These are phyloP conservation scores for Diachasmimorpha longicaudata DNA, from an alignment of 1,140 invertebrate species.

Conservation along the genomic window DNA sequence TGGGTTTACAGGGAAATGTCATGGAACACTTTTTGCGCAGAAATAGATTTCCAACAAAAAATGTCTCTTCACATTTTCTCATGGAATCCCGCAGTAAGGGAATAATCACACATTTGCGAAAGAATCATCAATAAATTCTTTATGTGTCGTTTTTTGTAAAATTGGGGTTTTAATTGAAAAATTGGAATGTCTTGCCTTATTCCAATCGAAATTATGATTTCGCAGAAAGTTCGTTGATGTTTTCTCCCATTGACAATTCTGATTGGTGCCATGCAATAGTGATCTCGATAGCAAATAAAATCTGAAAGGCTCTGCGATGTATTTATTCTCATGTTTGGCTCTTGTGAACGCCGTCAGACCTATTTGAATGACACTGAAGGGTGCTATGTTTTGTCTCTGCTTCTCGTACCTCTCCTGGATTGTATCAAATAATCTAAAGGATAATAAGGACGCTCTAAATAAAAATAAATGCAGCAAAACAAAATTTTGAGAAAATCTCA, in stretches of 20 bases:
- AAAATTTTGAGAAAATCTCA: not conserved
- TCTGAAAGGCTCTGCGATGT: conserved; percentile 68
- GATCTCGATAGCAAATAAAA: conserved; percentile 73
- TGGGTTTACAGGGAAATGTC: no score
- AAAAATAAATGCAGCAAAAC: conserved; percentile 26
- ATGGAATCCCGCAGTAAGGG: no score
- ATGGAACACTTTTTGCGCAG: not conserved
- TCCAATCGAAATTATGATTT: conserved; percentile 74
- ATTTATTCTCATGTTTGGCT: conserved; percentile 64
- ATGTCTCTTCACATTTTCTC: not conserved
- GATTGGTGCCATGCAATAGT: conserved; percentile 64
- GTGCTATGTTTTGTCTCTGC: conserved; percentile 64
- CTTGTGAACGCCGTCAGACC: conserved; percentile 70
- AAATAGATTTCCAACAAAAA: no score
- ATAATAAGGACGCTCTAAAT: conserved; percentile 27
- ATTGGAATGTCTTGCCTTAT: conserved; percentile 71
- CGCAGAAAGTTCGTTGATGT: conserved; percentile 70
- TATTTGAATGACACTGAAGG: conserved; percentile 69
- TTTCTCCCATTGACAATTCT: conserved; percentile 69
- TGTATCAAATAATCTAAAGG: conserved; percentile 75
- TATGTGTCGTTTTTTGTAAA: conserved; percentile 6
- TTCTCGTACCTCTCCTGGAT: conserved; percentile 68
- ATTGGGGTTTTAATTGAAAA: no score
- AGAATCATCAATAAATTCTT: not conserved
- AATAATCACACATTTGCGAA: no score